Evolutionary conservation across 2,113 vertebrate genomes (phyloP).

Genomic region (Rhadina sibilatrix): DNA sequence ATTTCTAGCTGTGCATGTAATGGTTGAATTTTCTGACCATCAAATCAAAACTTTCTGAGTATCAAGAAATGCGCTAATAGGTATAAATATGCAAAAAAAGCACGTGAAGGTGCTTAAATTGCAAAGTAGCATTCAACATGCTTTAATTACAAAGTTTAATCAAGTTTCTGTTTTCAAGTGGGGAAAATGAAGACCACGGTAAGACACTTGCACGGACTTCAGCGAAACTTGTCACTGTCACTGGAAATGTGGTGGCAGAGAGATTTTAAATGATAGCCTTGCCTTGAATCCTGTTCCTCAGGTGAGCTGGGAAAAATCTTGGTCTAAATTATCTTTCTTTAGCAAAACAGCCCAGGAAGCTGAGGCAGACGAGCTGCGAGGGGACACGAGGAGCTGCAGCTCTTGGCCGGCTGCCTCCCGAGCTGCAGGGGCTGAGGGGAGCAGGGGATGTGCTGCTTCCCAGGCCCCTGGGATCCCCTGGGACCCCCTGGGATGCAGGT

Average conservation of each 20-base stretch:
- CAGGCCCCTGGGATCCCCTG: background rate
- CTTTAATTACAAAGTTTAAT: background rate
- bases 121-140: background rate
- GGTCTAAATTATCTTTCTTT: background rate
- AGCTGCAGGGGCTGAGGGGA: background rate
- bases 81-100: background rate
- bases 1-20: background rate
- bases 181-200: too few species aligned
- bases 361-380: background rate
- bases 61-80: background rate
- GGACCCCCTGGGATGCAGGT: background rate
- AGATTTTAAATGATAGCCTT: background rate
- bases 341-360: background rate
- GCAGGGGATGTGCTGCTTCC: background rate
- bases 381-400: rapidly evolving
- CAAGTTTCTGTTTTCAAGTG: background rate
- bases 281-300: background rate
- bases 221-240: background rate
- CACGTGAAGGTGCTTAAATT: background rate
- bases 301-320: background rate
- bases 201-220: background rate
- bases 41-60: background rate
- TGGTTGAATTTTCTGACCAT: background rate
- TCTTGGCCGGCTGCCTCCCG: background rate
- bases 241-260: background rate